Evolutionary conservation across 2,888 invertebrate species (phyloP).

Genomic region (Hypolimnas misippus): DNA sequence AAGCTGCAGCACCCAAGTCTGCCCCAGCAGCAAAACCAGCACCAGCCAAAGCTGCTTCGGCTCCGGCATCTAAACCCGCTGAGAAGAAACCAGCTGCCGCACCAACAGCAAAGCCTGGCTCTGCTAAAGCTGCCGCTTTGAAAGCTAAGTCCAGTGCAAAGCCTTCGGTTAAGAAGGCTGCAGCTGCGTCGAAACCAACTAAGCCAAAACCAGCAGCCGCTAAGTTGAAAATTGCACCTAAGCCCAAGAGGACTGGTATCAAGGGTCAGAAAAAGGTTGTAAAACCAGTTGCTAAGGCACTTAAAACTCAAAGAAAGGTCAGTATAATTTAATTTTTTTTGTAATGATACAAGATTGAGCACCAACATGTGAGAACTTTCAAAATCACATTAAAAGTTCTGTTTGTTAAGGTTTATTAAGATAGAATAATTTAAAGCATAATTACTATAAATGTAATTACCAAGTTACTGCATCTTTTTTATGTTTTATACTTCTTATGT

Average conservation of each 20-base stretch:
- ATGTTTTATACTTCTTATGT: no score
- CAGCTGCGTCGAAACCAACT: slow-evolving; percentile 70
- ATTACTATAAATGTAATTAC: no score
- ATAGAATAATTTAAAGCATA: no score
- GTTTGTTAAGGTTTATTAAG: no score
- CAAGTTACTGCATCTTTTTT: no score
- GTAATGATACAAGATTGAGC: background rate
- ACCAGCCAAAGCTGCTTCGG: slow-evolving; percentile 71
- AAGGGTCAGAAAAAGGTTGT: slow-evolving; percentile 82
- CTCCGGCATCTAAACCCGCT: slow-evolving; percentile 66
- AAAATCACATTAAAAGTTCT: no score
- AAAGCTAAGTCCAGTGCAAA: slow-evolving; percentile 81
- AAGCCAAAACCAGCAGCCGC: slow-evolving; percentile 80
- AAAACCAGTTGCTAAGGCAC: slow-evolving; percentile 89
- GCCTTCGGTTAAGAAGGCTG: slow-evolving; percentile 79
- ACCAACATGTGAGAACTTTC: background rate
- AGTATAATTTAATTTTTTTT: slow-evolving; percentile 37
- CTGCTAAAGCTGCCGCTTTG: slow-evolving; percentile 79
- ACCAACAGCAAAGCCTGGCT: slow-evolving; percentile 80
- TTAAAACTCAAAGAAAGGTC: slow-evolving; percentile 94
- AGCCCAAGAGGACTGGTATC: slow-evolving; percentile 82
- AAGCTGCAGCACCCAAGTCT: slow-evolving; percentile 73
- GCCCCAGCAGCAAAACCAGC: slow-evolving; percentile 79
- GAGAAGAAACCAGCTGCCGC: slow-evolving; percentile 70
- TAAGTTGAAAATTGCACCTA: slow-evolving; percentile 80